phyloP scores from a whole-genome alignment of 2,113 vertebrate species.

The Tragelaphus buxtoni region DNA sequence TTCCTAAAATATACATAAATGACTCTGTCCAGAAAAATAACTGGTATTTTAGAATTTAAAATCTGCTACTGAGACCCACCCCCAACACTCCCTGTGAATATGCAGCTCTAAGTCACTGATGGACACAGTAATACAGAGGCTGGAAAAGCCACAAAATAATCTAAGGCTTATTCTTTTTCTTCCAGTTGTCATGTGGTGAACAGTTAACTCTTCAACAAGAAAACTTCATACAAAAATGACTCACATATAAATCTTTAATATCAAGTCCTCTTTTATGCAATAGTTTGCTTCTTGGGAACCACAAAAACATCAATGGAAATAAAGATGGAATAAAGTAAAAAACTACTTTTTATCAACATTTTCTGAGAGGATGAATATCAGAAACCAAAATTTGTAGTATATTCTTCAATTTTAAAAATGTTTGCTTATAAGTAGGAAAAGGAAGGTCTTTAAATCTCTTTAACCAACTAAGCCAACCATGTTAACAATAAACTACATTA shows the following conservation, averaged over 20 bases:
- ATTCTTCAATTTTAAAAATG: constrained; percentile 25
- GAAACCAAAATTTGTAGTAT: constrained; percentile 20
- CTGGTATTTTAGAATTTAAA: constrained; percentile 1
- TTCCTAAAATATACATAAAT: constrained; percentile 19
- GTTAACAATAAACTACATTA: constrained; percentile 6
- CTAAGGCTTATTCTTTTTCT: constrained; percentile 8
- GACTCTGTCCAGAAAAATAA: neutral
- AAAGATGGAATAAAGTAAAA: neutral
- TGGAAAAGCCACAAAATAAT: constrained; percentile 16
- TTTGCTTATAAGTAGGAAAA: neutral
- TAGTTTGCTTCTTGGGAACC: constrained; percentile 14
- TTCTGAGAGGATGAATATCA: neutral
- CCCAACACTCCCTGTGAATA: neutral
- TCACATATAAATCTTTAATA: constrained; percentile 27
- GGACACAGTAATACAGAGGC: neutral
- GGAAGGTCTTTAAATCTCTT: constrained; percentile 26
- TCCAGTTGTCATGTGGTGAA: constrained; percentile 34
- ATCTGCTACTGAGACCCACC: neutral
- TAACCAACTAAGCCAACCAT: constrained; percentile 10
- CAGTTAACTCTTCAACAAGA: neutral
- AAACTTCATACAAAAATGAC: constrained; percentile 40
- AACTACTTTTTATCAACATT: neutral
- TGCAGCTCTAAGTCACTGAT: neutral
- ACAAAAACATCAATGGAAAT: neutral
- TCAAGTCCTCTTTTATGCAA: neutral